Conservation (phyloP, 2,113 vertebrate species). For the Menidia beryllina region DNA sequence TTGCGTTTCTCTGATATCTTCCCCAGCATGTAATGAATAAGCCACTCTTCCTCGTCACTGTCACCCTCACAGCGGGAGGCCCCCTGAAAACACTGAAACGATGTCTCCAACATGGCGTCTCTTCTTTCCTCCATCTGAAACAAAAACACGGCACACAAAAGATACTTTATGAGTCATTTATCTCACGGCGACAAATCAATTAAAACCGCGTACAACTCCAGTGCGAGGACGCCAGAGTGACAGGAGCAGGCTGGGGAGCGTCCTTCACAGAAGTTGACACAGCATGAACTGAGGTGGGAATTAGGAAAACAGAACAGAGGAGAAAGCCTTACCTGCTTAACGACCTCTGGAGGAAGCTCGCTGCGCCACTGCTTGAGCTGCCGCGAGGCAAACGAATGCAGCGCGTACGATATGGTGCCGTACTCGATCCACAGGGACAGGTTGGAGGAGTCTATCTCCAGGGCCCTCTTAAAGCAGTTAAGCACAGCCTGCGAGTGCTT, state of each 20-base stretch:
- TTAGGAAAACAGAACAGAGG: not conserved
- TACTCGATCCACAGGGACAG: conserved; percentile 98
- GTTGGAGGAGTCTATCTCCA: conserved; percentile 94
- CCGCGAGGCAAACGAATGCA: conserved; percentile 94
- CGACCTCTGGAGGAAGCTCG: conserved; percentile 88
- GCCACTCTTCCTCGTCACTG: conserved; percentile 97
- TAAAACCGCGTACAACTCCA: not conserved
- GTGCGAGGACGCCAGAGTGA: conserved; percentile 8
- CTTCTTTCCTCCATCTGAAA: conserved; percentile 92
- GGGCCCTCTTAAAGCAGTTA: conserved; percentile 92
- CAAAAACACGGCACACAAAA: conserved; percentile 18
- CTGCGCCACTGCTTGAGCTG: conserved; percentile 94
- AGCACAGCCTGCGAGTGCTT: conserved; percentile 92
- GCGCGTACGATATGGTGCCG: conserved; percentile 90
- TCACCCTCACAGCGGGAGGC: conserved; percentile 92
- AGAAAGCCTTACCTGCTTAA: conserved; percentile 88
- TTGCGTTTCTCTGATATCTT: conserved; percentile 97
- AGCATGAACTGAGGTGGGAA: not conserved
- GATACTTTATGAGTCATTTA: conserved; percentile 17
- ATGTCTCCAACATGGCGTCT: conserved; percentile 92
- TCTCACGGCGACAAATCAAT: conserved; percentile 23
- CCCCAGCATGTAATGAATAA: conserved; percentile 99
- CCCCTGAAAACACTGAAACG: conserved; percentile 90
- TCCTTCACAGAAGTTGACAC: not conserved
- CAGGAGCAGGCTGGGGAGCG: too few species aligned